A percentile compares a stretch with the other conserved stretches of the same genome.
These are phyloP conservation scores for Poecilia gillii DNA, from an alignment of 2,797 vertebrate genomes.

Conservation along the genomic window DNA sequence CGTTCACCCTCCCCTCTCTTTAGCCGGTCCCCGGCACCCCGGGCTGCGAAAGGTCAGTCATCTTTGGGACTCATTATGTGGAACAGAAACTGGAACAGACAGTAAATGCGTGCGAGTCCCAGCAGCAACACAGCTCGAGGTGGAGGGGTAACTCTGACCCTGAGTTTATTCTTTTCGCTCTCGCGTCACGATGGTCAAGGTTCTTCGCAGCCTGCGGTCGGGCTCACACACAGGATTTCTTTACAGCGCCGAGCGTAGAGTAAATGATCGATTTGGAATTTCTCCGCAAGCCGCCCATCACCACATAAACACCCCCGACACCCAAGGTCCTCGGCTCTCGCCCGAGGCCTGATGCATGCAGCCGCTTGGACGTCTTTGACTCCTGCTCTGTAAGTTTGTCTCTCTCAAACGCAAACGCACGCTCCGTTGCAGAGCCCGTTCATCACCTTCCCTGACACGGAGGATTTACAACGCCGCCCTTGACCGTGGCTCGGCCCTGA, in stretches of 20 bases:
- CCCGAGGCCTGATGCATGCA: conserved; percentile 48
- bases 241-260: conserved; percentile 17
- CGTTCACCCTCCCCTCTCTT: conserved; percentile 22
- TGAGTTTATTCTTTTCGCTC: conserved; percentile 32
- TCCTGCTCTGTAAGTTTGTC: conserved; percentile 37
- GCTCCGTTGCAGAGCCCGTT: conserved; percentile 54
- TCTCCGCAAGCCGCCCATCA: neutral
- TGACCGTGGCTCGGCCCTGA: conserved; percentile 59
- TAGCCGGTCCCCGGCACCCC: conserved; percentile 43
- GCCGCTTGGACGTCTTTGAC: conserved; percentile 50
- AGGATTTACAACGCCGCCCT: conserved; percentile 70
- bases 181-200: conserved; percentile 32
- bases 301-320: conserved; percentile 15
- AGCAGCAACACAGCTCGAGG: conserved; percentile 31
- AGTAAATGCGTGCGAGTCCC: conserved; percentile 39
- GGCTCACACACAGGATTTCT: conserved; percentile 13
- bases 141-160: conserved; percentile 39
- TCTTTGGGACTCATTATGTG: conserved; percentile 78
- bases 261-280: conserved; percentile 47
- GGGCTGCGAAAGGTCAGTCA: conserved; percentile 77
- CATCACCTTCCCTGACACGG: conserved; percentile 68
- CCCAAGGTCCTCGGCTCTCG: conserved; percentile 26
- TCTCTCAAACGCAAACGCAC: conserved; percentile 26
- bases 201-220: neutral
- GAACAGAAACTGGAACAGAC: conserved; percentile 61